These are phyloP conservation scores for Chiloscyllium plagiosum DNA, from an alignment of 2,113 vertebrate species.

Conservation along the genomic window DNA sequence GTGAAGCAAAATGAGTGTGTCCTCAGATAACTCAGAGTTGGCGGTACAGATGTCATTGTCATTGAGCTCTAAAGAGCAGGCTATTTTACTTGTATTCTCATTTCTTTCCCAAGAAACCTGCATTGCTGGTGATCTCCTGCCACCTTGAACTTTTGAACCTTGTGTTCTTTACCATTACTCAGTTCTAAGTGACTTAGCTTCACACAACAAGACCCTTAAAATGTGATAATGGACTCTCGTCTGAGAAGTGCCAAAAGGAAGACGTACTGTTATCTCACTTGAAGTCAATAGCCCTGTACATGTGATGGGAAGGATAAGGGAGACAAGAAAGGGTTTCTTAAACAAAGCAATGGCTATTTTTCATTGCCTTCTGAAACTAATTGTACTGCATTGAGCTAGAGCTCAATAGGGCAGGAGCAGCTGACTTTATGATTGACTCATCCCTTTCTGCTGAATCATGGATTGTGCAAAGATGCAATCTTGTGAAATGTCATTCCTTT, in stretches of 20 bases:
- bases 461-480: neutral
- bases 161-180: neutral
- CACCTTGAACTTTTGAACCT: neutral
- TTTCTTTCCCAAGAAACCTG: neutral
- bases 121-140: constrained; percentile 4
- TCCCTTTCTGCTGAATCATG: neutral
- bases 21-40: neutral
- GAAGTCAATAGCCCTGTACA: neutral
- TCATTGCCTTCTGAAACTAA: neutral
- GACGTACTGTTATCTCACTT: neutral
- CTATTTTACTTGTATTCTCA: neutral
- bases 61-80: neutral
- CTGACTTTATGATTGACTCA: neutral
- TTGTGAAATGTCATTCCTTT: neutral
- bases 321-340: neutral
- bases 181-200: neutral
- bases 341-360: neutral
- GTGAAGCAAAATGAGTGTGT: neutral
- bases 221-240: neutral
- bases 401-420: neutral
- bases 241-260: neutral
- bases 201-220: neutral
- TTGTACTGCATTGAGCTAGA: neutral
- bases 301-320: neutral
- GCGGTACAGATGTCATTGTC: neutral